These are phyloP conservation scores for Papilio machaon DNA, from an alignment of 1,140 invertebrate genomes.

Conservation along the genomic window DNA sequence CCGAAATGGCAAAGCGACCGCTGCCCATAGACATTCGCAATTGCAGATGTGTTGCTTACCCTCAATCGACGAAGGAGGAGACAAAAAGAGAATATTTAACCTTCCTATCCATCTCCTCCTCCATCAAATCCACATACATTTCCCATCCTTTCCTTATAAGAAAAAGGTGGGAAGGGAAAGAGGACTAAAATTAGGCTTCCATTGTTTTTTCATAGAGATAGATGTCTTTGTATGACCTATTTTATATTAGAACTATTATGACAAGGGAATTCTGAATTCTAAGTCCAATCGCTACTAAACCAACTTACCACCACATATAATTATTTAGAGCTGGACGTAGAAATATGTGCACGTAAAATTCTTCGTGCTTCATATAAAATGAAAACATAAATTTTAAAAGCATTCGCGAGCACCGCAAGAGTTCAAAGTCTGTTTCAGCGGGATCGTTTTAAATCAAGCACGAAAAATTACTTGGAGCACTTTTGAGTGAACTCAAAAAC, in stretches of 20 bases:
- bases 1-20: no score
- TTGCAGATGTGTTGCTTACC: no score
- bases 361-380: constrained; percentile 29
- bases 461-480: constrained; percentile 76
- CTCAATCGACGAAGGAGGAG: no score
- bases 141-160: no score
- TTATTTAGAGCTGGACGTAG: neutral
- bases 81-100: no score
- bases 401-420: constrained; percentile 56
- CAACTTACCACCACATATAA: neutral
- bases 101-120: no score
- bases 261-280: neutral
- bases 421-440: constrained; percentile 63
- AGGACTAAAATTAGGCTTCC: no score
- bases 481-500: constrained; percentile 74
- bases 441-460: constrained; percentile 77
- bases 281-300: neutral
- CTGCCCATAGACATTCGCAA: no score
- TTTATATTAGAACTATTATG: neutral
- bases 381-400: constrained; percentile 42
- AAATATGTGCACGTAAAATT: constrained; percentile 32
- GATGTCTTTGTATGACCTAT: no score
- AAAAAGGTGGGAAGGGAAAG: no score
- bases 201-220: no score
- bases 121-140: no score